Evolutionary conservation across 2,113 vertebrate species (phyloP).

Genomic region (Gnathonemus echidnorhynchus): DNA sequence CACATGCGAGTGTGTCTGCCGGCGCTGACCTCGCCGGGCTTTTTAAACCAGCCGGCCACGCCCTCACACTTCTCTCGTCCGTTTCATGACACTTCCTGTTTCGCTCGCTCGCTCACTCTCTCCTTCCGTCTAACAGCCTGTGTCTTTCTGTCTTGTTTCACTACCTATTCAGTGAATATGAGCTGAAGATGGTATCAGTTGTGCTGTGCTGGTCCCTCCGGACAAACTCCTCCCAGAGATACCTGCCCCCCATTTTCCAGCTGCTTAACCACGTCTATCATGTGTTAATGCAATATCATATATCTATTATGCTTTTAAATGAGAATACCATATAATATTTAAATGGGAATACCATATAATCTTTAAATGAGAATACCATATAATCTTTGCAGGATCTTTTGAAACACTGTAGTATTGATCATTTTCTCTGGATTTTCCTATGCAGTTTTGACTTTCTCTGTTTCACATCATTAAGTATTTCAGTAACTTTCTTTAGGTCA

Average conservation of each 20-base stretch:
- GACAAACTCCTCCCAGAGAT: background rate
- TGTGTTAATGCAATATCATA: background rate
- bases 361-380: background rate
- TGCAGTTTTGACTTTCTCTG: background rate
- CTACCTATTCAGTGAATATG: background rate
- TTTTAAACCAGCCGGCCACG: background rate
- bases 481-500: background rate
- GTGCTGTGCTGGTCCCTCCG: background rate
- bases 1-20: background rate
- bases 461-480: background rate
- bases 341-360: background rate
- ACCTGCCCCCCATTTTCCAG: background rate
- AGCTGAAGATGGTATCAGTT: background rate
- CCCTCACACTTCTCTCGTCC: background rate
- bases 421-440: background rate
- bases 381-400: background rate
- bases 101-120: background rate
- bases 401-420: background rate
- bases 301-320: background rate
- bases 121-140: background rate
- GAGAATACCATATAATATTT: background rate
- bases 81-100: conserved; percentile 44
- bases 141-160: background rate
- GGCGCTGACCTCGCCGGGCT: background rate
- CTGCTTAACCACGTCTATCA: background rate